Evolutionary conservation across 2,888 invertebrate species (phyloP).

Genomic region (Rotaria magnacalcarata): DNA sequence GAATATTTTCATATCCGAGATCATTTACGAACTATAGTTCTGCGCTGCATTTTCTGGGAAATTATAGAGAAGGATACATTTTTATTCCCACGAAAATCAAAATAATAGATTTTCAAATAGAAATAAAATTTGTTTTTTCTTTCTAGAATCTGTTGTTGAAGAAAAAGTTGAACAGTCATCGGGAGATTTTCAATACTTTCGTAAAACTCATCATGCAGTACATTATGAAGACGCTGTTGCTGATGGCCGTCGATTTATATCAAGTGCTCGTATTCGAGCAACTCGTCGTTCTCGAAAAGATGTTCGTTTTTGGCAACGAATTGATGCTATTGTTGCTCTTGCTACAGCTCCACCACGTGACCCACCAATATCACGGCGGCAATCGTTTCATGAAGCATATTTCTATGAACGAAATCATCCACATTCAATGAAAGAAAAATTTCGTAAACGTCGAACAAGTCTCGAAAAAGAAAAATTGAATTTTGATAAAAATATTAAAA

Average conservation of each 20-base stretch:
- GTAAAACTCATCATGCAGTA: neutral
- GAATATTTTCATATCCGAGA: no score
- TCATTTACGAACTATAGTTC: no score
- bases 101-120: no score
- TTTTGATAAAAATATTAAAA: constrained; percentile 36
- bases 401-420: constrained; percentile 1
- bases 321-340: neutral
- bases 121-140: no score
- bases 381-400: neutral
- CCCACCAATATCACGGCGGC: neutral
- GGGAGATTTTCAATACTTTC: neutral
- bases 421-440: neutral
- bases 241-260: neutral
- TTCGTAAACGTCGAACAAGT: constrained; percentile 35
- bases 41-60: no score
- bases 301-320: neutral
- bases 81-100: no score
- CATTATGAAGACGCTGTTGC: constrained; percentile 11
- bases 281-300: neutral
- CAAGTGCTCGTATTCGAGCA: neutral
- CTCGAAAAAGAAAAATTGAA: neutral
- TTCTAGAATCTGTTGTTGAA: neutral
- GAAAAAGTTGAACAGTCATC: neutral
- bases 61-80: no score
- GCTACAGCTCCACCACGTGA: neutral